Conservation (phyloP, 64 coral and sea anemone genomes). For the Orbicella faveolata region DNA sequence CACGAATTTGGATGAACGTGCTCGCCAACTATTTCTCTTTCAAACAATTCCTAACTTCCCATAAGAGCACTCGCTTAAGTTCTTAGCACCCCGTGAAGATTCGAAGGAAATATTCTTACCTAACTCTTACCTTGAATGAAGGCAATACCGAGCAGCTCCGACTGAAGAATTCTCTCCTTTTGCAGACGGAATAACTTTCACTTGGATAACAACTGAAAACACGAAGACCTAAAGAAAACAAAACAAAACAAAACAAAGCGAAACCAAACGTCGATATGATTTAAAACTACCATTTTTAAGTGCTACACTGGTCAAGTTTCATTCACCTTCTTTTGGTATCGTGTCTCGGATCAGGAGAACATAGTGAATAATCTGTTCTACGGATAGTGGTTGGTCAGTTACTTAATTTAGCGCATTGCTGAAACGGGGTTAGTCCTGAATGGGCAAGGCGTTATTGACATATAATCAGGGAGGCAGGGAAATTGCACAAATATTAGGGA, state of each 20-base stretch:
- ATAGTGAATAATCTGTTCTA: no score
- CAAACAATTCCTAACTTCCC: neutral
- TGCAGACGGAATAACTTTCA: neutral
- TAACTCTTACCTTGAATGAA: neutral
- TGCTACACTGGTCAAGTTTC: neutral
- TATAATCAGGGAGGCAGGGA: neutral
- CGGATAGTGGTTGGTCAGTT: no score
- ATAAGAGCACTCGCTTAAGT: neutral
- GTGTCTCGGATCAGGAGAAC: no score
- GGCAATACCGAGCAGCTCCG: neutral
- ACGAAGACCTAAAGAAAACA: neutral
- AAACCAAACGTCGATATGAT: neutral
- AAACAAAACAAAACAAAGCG: neutral
- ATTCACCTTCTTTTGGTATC: no score
- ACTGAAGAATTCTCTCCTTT: neutral
- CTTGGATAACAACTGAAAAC: neutral
- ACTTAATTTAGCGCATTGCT: neutral
- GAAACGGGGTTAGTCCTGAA: neutral
- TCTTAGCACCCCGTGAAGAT: neutral
- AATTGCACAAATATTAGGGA: no score
- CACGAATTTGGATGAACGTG: neutral
- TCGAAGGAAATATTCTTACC: neutral
- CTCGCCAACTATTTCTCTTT: neutral
- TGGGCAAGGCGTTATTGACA: neutral
- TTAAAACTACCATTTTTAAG: neutral